Conservation (phyloP, 1,140 invertebrate species). For the Leptonema lineaticorne region DNA sequence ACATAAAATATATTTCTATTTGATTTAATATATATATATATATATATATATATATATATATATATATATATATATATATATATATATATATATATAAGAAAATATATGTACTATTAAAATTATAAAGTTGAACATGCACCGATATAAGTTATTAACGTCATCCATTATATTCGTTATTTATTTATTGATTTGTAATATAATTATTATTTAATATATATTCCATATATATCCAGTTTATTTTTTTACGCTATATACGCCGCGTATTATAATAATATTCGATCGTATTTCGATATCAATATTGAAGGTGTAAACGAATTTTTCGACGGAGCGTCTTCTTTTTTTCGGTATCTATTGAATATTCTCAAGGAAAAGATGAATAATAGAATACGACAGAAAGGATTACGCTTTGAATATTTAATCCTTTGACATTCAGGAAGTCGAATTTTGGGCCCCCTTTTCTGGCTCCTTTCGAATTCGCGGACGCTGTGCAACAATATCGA, state of each 20-base stretch:
- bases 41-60: neutral
- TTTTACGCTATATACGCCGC: neutral
- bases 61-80: neutral
- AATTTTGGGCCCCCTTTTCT: neutral
- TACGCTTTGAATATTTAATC: slow-evolving; percentile 18
- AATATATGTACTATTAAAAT: too few species aligned
- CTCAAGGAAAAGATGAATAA: slow-evolving; percentile 4
- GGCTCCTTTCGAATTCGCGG: neutral
- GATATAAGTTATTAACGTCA: too few species aligned
- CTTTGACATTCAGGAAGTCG: neutral
- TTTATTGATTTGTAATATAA: too few species aligned
- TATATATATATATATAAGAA: neutral
- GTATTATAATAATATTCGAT: neutral
- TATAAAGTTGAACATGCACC: too few species aligned
- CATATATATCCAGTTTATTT: too few species aligned
- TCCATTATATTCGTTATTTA: too few species aligned
- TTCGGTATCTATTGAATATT: slow-evolving; percentile 4
- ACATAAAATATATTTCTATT: neutral
- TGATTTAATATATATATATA: neutral
- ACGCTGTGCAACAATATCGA: neutral
- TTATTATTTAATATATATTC: too few species aligned
- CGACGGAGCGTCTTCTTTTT: neutral
- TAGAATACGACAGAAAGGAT: slow-evolving; percentile 19
- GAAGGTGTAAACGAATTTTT: slow-evolving; percentile 4
- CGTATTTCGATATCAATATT: neutral